Evolutionary conservation across 1,140 invertebrate species (phyloP).

Genomic region (Gonioctena quinquepunctata): DNA sequence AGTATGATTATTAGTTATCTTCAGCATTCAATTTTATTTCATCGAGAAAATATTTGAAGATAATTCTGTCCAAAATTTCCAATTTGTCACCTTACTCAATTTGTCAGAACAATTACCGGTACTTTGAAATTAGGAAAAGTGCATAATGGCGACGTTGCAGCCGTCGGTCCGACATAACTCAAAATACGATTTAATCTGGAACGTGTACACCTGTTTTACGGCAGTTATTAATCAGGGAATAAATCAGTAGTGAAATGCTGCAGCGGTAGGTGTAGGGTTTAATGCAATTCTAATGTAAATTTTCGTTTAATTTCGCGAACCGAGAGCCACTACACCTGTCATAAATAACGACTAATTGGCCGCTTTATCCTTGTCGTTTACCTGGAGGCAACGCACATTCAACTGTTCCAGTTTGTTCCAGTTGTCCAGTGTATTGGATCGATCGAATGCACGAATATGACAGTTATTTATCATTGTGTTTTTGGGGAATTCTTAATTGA

Average conservation of each 20-base stretch:
- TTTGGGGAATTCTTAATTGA: no score
- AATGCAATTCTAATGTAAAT: slow-evolving; percentile 46
- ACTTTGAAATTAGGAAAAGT: background rate
- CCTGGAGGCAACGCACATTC: background rate
- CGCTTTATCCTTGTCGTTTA: slow-evolving; percentile 15
- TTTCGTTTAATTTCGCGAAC: slow-evolving; percentile 34
- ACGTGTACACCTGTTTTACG: slow-evolving; percentile 48
- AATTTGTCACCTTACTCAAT: background rate
- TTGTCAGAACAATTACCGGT: background rate
- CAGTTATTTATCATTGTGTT: no score
- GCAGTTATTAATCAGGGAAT: slow-evolving; percentile 47
- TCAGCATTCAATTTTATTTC: no score
- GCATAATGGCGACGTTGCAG: background rate
- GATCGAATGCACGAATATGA: no score
- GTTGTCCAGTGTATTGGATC: no score
- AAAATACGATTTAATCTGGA: slow-evolving; percentile 49
- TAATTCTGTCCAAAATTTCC: background rate
- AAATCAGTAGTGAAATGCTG: slow-evolving; percentile 43
- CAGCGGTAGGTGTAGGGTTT: slow-evolving; percentile 32
- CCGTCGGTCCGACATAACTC: slow-evolving; percentile 12
- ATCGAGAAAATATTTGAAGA: no score
- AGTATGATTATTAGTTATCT: no score
- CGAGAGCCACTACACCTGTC: background rate
- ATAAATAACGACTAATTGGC: slow-evolving; percentile 26
- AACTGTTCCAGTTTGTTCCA: background rate